These are phyloP conservation scores for Drosophila suzukii DNA, from an alignment of 1,140 invertebrate genomes.

Conservation along the genomic window DNA sequence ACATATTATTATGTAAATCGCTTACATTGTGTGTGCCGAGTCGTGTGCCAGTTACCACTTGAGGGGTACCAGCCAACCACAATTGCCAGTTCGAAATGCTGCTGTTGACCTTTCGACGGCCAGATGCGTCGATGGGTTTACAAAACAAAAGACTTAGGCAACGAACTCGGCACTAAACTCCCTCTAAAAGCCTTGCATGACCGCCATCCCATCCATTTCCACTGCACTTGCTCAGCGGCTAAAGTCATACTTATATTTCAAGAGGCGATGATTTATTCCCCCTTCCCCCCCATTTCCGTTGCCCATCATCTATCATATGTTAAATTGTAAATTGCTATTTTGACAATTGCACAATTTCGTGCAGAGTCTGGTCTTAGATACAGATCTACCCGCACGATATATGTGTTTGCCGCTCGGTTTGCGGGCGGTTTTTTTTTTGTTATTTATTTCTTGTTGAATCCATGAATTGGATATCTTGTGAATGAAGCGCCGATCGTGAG, in stretches of 20 bases:
- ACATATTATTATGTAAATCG: conserved; percentile 79
- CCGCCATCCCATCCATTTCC: conserved; percentile 42
- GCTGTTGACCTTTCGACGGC: conserved; percentile 73
- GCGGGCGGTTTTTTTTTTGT: conserved; percentile 33
- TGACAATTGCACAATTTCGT: conserved; percentile 81
- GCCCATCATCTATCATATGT: conserved; percentile 48
- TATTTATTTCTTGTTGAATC: conserved; percentile 54
- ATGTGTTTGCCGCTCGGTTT: conserved; percentile 21
- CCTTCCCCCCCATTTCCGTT: conserved; percentile 3
- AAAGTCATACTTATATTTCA: conserved; percentile 12
- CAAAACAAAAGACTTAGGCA: conserved; percentile 81
- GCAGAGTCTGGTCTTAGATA: conserved; percentile 64
- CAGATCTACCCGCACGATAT: conserved; percentile 69
- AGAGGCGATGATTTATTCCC: conserved; percentile 48
- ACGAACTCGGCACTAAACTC: conserved; percentile 70
- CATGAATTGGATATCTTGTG: conserved; percentile 75
- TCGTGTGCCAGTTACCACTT: conserved; percentile 71
- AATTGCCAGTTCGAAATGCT: conserved; percentile 46
- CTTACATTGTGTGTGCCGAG: conserved; percentile 69
- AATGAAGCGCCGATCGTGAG: conserved; percentile 71
- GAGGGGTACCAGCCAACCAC: conserved; percentile 13
- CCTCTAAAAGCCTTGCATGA: conserved; percentile 52
- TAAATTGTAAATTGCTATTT: conserved; percentile 74
- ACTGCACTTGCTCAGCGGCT: conserved; percentile 51
- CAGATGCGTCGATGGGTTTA: conserved; percentile 37